phyloP scores from a whole-genome alignment of 1,140 invertebrate genomes.

The Rhopalosiphum maidis region DNA sequence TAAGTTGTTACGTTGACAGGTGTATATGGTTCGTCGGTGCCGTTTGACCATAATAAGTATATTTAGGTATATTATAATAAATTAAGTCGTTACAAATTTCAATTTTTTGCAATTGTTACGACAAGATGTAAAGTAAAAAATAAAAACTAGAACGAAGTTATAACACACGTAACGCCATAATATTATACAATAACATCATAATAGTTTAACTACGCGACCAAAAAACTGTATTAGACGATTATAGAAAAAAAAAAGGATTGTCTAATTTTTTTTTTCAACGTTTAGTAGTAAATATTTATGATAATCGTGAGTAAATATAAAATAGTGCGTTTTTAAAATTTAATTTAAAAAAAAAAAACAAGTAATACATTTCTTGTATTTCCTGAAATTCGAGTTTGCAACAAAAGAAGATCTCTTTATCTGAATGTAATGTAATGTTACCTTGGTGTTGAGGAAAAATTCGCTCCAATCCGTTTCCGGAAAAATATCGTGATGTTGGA shows the following conservation, averaged over 20 bases:
- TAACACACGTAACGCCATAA: neutral
- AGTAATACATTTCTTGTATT: neutral
- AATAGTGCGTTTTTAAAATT: neutral
- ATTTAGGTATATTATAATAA: neutral
- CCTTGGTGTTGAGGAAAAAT: conserved; percentile 81
- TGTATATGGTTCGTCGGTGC: neutral
- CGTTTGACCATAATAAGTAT: neutral
- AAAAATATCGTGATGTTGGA: conserved; percentile 72
- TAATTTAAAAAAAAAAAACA: neutral
- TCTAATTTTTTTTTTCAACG: neutral
- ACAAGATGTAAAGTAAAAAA: neutral
- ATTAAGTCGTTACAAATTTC: neutral
- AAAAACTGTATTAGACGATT: neutral
- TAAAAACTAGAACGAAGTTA: neutral
- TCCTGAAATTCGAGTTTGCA: neutral
- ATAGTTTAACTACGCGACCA: too few relatives aligned
- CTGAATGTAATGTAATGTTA: conserved; percentile 62
- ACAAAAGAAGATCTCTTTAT: neutral
- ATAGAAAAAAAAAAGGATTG: neutral
- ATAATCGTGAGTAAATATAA: neutral
- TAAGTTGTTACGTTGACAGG: neutral
- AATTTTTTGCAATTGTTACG: too few relatives aligned
- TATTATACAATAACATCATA: too few relatives aligned
- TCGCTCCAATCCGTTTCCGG: conserved; percentile 79
- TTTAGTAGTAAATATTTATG: neutral